These are phyloP conservation scores for Cricetomys ansorgei DNA, from an alignment of 2,113 vertebrate genomes.

Conservation along the genomic window DNA sequence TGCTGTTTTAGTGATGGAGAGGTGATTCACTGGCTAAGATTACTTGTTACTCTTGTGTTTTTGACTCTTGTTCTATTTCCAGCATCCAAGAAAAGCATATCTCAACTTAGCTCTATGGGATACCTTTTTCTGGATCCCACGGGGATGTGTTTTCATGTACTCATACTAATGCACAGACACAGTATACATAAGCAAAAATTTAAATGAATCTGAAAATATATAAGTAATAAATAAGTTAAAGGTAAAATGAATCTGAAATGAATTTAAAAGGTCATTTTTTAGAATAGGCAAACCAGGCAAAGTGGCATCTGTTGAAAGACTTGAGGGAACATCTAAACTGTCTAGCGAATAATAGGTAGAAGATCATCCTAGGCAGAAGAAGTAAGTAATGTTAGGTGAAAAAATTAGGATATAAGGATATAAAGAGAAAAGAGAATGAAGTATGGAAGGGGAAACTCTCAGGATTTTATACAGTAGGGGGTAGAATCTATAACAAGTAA, in stretches of 20 bases:
- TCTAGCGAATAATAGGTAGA: not conserved
- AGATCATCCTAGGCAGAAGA: not conserved
- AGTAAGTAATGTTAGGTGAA: not conserved
- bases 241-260: not conserved
- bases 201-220: not conserved
- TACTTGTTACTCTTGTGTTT: not conserved
- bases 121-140: not conserved
- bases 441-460: not conserved
- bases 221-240: no score
- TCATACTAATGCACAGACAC: not conserved
- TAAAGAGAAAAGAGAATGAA: not conserved
- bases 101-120: not conserved
- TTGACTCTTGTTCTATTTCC: no score
- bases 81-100: not conserved
- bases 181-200: not conserved
- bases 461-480: accelerated
- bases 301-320: not conserved
- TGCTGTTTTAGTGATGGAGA: not conserved
- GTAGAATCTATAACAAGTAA: not conserved
- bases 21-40: not conserved
- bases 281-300: not conserved
- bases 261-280: not conserved
- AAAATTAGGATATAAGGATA: not conserved
- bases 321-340: not conserved
- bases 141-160: no score